Evolutionary conservation across 2,888 invertebrate species (phyloP).

Genomic region (Catocala sponsa): DNA sequence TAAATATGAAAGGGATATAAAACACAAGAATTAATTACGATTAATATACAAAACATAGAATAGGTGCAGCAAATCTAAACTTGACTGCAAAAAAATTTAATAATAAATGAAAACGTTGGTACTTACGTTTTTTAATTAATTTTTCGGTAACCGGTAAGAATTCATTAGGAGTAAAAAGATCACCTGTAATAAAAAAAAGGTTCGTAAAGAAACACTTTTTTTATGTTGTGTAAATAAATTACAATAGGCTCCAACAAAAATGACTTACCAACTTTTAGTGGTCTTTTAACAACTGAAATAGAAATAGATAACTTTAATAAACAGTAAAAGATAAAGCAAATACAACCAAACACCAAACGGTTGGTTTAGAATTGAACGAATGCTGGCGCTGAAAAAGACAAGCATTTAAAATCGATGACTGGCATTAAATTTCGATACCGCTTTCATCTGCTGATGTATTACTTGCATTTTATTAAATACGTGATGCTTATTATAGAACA

Average conservation of each 20-base stretch:
- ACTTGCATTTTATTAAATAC: no score
- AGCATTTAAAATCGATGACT: no score
- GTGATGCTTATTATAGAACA: no score
- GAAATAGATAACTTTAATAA: neutral
- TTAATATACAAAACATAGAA: no score
- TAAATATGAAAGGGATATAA: conserved; percentile 35
- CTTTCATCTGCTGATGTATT: no score
- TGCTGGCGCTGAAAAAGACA: no score
- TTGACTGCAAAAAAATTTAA: neutral
- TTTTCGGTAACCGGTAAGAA: conserved; percentile 63
- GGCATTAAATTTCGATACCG: no score
- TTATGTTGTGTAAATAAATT: neutral
- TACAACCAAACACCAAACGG: no score
- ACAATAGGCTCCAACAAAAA: no score
- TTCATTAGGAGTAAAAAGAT: conserved; percentile 67
- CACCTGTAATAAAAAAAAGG: conserved; percentile 56
- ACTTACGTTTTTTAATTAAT: conserved; percentile 64
- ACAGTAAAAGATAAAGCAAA: neutral
- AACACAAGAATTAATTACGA: neutral
- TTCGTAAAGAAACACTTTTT: neutral
- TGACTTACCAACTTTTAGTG: neutral
- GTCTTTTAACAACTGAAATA: neutral
- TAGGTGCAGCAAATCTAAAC: no score
- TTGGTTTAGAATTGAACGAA: no score
- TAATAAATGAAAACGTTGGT: neutral